A percentile compares a stretch with the other conserved stretches of the same genome.
phyloP scores from a whole-genome alignment of 2,113 vertebrate genomes.

The Australoheros scitulus region DNA sequence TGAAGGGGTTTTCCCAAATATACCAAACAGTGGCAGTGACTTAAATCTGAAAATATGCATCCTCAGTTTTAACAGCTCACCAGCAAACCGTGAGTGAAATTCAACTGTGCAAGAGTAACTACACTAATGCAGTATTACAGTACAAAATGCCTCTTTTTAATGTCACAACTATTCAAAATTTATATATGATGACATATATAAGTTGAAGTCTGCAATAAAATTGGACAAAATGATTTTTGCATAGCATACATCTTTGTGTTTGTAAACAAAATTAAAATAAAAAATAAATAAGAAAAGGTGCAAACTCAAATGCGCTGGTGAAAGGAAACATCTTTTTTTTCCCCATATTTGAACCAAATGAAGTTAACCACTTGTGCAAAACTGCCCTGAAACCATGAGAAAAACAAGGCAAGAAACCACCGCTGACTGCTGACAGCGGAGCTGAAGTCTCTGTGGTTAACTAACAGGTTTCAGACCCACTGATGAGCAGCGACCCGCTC shows the following conservation, averaged over 20 bases:
- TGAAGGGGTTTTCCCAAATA: constrained; percentile 2
- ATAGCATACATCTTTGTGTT: neutral
- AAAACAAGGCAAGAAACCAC: neutral
- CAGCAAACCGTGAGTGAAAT: neutral
- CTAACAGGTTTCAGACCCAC: neutral
- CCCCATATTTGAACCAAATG: too few relatives aligned
- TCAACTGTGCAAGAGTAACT: neutral
- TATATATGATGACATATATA: neutral
- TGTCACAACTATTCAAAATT: neutral
- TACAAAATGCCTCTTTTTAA: too few relatives aligned
- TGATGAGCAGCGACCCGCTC: neutral
- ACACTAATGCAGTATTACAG: neutral
- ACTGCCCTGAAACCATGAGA: neutral
- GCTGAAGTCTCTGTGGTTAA: neutral
- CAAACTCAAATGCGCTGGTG: neutral
- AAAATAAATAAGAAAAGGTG: neutral
- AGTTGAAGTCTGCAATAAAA: neutral
- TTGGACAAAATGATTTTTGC: neutral
- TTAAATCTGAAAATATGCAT: neutral
- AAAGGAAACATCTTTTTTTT: neutral
- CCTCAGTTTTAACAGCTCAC: neutral
- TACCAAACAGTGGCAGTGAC: neutral
- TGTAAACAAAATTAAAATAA: neutral
- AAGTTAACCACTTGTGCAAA: neutral
- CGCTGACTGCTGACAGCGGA: neutral